Evolutionary conservation across 1,140 invertebrate species (phyloP).

Genomic region (Matsumurasca onukii): DNA sequence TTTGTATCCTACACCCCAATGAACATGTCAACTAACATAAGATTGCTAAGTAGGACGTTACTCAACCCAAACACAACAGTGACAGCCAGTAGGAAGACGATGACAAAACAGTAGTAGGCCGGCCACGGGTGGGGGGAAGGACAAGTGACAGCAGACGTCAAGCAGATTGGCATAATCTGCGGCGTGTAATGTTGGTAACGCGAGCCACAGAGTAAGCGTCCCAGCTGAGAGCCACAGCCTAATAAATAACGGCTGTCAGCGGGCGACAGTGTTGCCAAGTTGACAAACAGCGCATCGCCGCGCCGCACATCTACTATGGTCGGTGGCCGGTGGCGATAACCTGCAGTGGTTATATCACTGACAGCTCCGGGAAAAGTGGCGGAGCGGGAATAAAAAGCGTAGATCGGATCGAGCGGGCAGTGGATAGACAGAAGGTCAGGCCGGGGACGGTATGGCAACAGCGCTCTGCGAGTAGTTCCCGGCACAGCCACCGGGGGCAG

Average conservation of each 20-base stretch:
- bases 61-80: too few relatives aligned
- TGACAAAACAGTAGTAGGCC: background rate
- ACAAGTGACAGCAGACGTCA: background rate
- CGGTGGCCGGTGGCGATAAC: too few relatives aligned
- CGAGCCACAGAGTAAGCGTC: background rate
- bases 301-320: too few relatives aligned
- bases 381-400: too few relatives aligned
- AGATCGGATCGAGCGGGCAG: conserved; percentile 3
- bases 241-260: conserved; percentile 35
- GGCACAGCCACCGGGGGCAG: conserved; percentile 4
- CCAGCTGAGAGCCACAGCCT: conserved; percentile 30
- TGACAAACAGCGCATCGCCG: too few relatives aligned
- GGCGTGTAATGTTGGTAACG: background rate
- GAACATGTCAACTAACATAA: too few relatives aligned
- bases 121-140: too few relatives aligned
- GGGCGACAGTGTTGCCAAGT: conserved; percentile 30
- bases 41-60: too few relatives aligned
- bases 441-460: conserved; percentile 28
- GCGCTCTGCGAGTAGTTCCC: conserved; percentile 10
- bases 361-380: too few relatives aligned
- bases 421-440: conserved; percentile 31
- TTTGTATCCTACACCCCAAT: too few relatives aligned
- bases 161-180: background rate
- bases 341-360: too few relatives aligned
- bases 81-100: too few relatives aligned